Evolutionary conservation across 2,888 invertebrate species (phyloP), one percentile per base, ranked within the genome.

Genomic region (Agriopis marginaria): DNA sequence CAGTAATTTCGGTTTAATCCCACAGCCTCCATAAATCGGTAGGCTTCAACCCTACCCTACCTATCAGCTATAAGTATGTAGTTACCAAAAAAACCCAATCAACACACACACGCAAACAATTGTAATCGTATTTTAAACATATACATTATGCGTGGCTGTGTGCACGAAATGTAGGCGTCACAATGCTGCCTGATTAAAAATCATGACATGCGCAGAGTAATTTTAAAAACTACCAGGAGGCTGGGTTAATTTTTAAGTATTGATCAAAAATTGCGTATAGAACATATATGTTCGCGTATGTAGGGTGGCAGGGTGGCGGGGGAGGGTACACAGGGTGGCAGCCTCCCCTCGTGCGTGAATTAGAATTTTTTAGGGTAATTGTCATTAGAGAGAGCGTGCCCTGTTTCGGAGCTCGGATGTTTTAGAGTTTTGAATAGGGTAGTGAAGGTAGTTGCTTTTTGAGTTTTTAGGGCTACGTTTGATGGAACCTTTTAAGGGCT

Each of bases 161-260:
- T 66, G 70, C 66, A 59, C 62, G 49, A 60, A 65, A 71, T 75
- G 79, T 84, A 89, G 90, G 91, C 91, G 90, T 89, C 88, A 87
- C 89, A 87, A 88, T 85, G 88, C 87, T 85, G 84, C 75, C 90
- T 93, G 93, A 94, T 94, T 94, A 93, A 93, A 94, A 93, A 91
- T 90, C 93, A 93, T 93, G 93, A 93, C 93, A 94, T 94, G 93
- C 93, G 93, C 93, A 94, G 91, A 91, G 83, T 93, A 92, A 91
- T 91, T 89, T 94, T 91, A 93, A 94, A 93, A 93, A 93, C 93
- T 93, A 93, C 88, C 87, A 54, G 87, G 90, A 89, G 91, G 90
- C 86, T 87, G 92, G 90, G 93, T 94, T 93, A 94, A 94, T 94
- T 94, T 94, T 94, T 94, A 94, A 94, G 93, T 94, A 94, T 93